Percentiles rank a stretch among this genome's conserved stretches.
phyloP scores from a whole-genome alignment of 2,888 invertebrate genomes.

The Panopea generosa region DNA sequence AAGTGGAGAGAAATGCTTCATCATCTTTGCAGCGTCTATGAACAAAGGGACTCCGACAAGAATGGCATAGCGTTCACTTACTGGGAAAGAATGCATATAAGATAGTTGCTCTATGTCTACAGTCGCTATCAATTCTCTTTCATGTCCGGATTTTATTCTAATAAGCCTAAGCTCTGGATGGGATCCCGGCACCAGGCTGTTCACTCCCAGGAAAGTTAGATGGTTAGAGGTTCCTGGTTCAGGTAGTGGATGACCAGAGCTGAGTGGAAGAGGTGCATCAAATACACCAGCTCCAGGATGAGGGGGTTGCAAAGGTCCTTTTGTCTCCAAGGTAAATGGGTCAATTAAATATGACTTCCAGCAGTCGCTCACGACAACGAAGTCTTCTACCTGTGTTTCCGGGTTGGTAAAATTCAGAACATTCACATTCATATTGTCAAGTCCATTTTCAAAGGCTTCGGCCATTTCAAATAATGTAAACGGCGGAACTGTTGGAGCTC shows the following conservation, averaged over 20 bases:
- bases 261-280: constrained; percentile 22
- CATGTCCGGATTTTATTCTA: constrained; percentile 65
- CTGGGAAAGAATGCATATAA: constrained; percentile 80
- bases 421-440: constrained; percentile 77
- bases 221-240: constrained; percentile 70
- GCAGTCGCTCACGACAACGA: constrained; percentile 65
- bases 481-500: constrained; percentile 59
- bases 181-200: constrained; percentile 68
- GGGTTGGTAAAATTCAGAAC: constrained; percentile 47
- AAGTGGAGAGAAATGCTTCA: constrained; percentile 67
- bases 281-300: constrained; percentile 26
- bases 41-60: constrained; percentile 75
- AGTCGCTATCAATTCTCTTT: constrained; percentile 70
- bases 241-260: constrained; percentile 78
- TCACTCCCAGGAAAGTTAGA: constrained; percentile 72
- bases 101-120: constrained; percentile 70
- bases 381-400: constrained; percentile 20
- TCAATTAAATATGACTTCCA: constrained; percentile 68
- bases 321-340: constrained; percentile 62
- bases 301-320: constrained; percentile 45
- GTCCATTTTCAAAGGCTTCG: constrained; percentile 53
- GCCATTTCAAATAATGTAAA: constrained; percentile 46
- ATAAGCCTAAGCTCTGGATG: constrained; percentile 69
- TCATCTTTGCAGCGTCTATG: constrained; percentile 68
- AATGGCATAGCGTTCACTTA: constrained; percentile 73